Base-by-base conservation (phyloP, 1,140 invertebrate species). In the Telenomus remus region DNA sequence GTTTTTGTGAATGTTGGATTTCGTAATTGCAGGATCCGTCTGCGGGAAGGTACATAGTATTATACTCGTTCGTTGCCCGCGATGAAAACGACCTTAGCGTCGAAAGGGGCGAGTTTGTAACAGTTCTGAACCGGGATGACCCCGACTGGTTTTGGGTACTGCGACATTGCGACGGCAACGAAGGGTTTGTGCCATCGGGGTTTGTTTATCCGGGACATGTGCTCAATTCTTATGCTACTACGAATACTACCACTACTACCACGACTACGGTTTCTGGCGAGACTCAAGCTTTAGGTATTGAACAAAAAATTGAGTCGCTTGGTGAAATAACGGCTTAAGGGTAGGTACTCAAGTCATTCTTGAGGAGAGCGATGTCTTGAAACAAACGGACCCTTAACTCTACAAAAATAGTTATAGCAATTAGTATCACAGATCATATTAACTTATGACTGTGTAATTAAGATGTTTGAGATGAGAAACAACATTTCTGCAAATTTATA, bases 91-190 rank as follows among this genome's bases (percentile, higher is more conserved):
- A 98, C 85, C 92, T 98, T 0, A 96, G 94, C 64, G 96, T 98
- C 0, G 95, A 97, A 82, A 89, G 96, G 50, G 96, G 96, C 5
- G 96, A 98, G 85, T 95, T 97, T 89, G 96, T 98, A 0, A 97
- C 96, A 15, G 95, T 98, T 0, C 87, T 98, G 9, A 98, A 98
- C 87, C 90, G 94, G 78, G 96, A 98, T 84, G 97, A 98, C 88
- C 93, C 95, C 0, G 95, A 98, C 84, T 98, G 97, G 97, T 97
- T 95, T 82, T 98, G 96, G 97, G 95, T 98, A 39, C 92, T 96
- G 14, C 90, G 95, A 63, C 86, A 88, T 60, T 95, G 94, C 79
- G 95, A 97, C 85, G 95, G 95, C 0, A 94, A 96, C 81, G 97
- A 98, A 89, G 97, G 97, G 9, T 98, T 98, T 86, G 96, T 98